Conservation (phyloP, 2,888 invertebrate genomes). For the Saturnia pavonia region DNA sequence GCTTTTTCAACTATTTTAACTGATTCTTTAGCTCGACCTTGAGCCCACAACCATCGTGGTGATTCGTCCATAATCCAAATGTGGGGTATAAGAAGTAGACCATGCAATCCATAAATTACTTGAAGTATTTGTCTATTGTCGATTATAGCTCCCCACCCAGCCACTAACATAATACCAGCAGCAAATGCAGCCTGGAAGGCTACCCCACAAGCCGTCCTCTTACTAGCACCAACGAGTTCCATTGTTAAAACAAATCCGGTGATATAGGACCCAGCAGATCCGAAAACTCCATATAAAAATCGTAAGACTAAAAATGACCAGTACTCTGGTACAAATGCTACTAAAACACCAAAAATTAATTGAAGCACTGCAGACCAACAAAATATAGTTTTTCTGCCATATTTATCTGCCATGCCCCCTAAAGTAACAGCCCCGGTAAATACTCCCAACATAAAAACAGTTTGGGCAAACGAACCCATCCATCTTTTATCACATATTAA, state of each 20-base stretch:
- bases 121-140: slow-evolving; percentile 88
- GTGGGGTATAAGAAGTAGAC: slow-evolving; percentile 87
- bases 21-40: slow-evolving; percentile 88
- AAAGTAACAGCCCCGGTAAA: slow-evolving; percentile 91
- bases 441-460: slow-evolving; percentile 91
- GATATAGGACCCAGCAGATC: slow-evolving; percentile 89
- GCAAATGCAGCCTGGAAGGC: slow-evolving; percentile 91
- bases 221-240: slow-evolving; percentile 91
- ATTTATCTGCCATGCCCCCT: slow-evolving; percentile 91
- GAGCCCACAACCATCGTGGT: slow-evolving; percentile 93
- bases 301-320: slow-evolving; percentile 85
- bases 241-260: slow-evolving; percentile 87
- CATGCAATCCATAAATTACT: slow-evolving; percentile 89
- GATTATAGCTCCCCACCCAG: slow-evolving; percentile 90
- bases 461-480: slow-evolving; percentile 91
- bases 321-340: slow-evolving; percentile 90
- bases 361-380: slow-evolving; percentile 90
- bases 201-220: slow-evolving; percentile 90
- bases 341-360: slow-evolving; percentile 85
- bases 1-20: slow-evolving; percentile 88
- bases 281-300: slow-evolving; percentile 90
- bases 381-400: slow-evolving; percentile 91
- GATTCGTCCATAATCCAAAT: slow-evolving; percentile 96
- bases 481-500: slow-evolving; percentile 90
- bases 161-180: slow-evolving; percentile 90